A percentile compares a stretch with the other conserved stretches of the same genome.
phyloP scores from a whole-genome alignment of 2,888 invertebrate species.

The Conops quadrifasciatus region DNA sequence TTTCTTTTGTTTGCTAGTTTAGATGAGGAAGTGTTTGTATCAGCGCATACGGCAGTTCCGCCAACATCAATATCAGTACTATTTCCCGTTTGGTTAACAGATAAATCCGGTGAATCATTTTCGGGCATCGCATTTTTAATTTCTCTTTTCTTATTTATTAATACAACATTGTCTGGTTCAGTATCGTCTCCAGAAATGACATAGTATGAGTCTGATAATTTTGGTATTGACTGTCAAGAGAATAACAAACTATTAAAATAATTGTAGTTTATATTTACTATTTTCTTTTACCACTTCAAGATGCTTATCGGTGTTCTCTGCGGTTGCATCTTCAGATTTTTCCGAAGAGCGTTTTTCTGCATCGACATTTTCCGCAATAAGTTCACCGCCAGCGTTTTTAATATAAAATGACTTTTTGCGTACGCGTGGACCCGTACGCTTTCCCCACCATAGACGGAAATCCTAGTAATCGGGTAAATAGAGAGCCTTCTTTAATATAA shows the following conservation, averaged over 20 bases:
- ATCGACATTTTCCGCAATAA: not conserved
- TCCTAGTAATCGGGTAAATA: constrained; percentile 36
- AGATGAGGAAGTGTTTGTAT: constrained; percentile 10
- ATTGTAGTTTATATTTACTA: not conserved
- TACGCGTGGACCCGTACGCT: too few relatives aligned
- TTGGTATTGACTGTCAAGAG: not conserved
- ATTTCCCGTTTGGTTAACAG: too few relatives aligned
- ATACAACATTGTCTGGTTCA: not conserved
- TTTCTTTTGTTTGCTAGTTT: constrained; percentile 4
- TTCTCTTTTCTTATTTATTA: not conserved
- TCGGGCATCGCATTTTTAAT: not conserved
- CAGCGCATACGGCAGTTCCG: too few relatives aligned
- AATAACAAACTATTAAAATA: not conserved
- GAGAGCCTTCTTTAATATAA: constrained; percentile 37
- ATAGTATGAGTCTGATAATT: not conserved
- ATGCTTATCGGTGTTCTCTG: not conserved
- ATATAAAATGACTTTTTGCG: too few relatives aligned
- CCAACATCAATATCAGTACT: too few relatives aligned
- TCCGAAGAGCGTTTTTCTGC: not conserved
- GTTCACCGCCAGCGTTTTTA: too few relatives aligned
- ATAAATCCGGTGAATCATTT: too few relatives aligned
- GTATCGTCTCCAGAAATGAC: not conserved
- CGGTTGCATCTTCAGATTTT: not conserved
- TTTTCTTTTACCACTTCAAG: not conserved
- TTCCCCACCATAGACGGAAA: constrained; percentile 35